A percentile compares a stretch with the other conserved stretches of the same genome.
These are phyloP conservation scores for Reticulitermes speratus DNA, from an alignment of 1,140 invertebrate genomes.

Conservation along the genomic window DNA sequence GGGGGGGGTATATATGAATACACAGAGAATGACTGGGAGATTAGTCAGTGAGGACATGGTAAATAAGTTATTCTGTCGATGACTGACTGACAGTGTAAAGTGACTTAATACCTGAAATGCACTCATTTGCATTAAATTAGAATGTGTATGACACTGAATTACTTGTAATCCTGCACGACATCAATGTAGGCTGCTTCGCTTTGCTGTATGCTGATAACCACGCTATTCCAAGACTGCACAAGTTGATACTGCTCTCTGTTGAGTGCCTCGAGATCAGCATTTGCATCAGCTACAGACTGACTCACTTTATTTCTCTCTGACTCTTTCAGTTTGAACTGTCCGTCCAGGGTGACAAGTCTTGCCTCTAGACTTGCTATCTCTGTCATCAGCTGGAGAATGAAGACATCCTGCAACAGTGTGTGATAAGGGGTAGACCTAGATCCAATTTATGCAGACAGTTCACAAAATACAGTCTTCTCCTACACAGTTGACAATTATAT, in stretches of 20 bases:
- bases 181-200: not conserved
- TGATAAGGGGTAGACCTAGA: too few relatives aligned
- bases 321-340: constrained; percentile 56
- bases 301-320: constrained; percentile 54
- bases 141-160: not conserved
- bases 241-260: constrained; percentile 66
- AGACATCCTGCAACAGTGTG: not conserved
- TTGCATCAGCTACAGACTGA: constrained; percentile 38
- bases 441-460: too few relatives aligned
- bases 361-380: constrained; percentile 56
- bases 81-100: too few relatives aligned
- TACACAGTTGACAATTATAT: too few relatives aligned
- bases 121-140: too few relatives aligned
- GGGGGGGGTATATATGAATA: too few relatives aligned
- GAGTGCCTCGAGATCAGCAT: constrained; percentile 57
- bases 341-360: constrained; percentile 51
- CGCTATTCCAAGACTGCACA: constrained; percentile 68
- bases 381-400: constrained; percentile 44
- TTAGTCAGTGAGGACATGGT: too few relatives aligned
- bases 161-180: not conserved
- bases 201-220: constrained; percentile 50
- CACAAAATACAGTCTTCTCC: too few relatives aligned
- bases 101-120: too few relatives aligned
- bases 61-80: too few relatives aligned
- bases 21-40: too few relatives aligned